Evolutionary conservation across 2,113 vertebrate genomes (phyloP), one percentile per base, ranked within the genome.

Genomic region (Corythoichthys haematopterus): DNA sequence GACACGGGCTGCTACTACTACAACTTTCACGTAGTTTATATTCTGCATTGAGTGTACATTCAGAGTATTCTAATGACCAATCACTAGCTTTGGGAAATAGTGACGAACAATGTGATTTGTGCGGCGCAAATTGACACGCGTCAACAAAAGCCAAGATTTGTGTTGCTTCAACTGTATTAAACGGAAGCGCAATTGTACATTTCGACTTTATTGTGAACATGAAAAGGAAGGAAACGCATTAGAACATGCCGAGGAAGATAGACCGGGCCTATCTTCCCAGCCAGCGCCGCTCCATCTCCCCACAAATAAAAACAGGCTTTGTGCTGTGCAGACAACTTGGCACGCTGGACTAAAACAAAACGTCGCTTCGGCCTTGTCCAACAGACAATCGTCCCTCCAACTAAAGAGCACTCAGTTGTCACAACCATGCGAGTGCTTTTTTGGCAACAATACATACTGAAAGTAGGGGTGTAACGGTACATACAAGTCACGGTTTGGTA

Each of bases 221-320:
- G 15, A 76, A 61, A 61, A 84, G 85, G 87, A 89, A 86, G 87
- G 88, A 88, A 90, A 79, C 65, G 0, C 62, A 71, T 55, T 75
- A 62, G 50, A 82, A 85, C 74, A 66, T 69, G 71, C 69, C 72
- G 76, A 74, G 81, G 77, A 77, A 83, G 82, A 87, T 78, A 73
- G 79, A 84, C 52, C 36, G 5, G 50, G 70, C 70, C 76, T 69
- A 75, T 83, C 80, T 86, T 66, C 62, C 68, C 48, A 76, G 60
- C 59, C 66, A 63, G 83, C 55, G 53, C 68, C 68, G 35, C 45
- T 51, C 14, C 63, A 81, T 78, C 57, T 60, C 73, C 46, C 43
- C 2, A 2, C 68, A 80, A 79, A 84, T 75, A 76, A 78, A 86
- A 87, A 81, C 84, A 81, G 72, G 66, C 83, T 88, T 90, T 88